phyloP scores from a whole-genome alignment of 2,888 invertebrate genomes.

The Priocnemis perturbator region DNA sequence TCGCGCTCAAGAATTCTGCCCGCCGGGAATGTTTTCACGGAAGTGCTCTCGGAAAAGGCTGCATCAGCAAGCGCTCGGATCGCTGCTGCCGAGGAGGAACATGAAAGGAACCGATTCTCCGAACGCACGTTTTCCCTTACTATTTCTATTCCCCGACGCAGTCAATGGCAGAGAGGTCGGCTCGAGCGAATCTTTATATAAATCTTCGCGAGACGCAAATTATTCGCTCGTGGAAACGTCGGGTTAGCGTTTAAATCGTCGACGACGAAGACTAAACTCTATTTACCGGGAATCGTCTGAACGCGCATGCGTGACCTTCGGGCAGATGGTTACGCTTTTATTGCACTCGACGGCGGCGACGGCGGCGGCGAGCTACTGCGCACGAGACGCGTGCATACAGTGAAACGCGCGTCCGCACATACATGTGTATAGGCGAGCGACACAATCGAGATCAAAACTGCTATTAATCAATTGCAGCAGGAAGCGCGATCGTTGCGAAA shows the following conservation, averaged over 20 bases:
- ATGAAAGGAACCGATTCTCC: too few species aligned
- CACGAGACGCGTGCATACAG: constrained; percentile 8
- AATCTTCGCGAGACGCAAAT: constrained; percentile 22
- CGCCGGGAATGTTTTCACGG: too few species aligned
- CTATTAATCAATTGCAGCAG: constrained; percentile 68
- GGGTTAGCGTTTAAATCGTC: neutral
- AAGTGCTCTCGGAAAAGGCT: too few species aligned
- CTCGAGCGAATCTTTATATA: neutral
- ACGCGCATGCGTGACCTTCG: constrained; percentile 16
- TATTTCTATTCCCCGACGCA: too few species aligned
- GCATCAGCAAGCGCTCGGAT: too few species aligned
- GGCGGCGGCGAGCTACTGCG: constrained; percentile 14
- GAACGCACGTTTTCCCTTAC: too few species aligned
- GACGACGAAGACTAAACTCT: constrained; percentile 6
- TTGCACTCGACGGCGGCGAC: constrained; percentile 19
- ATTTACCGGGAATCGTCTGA: constrained; percentile 12
- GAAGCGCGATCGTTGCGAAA: constrained; percentile 65
- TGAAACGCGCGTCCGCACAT: neutral
- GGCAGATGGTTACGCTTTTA: constrained; percentile 16
- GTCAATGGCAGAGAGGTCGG: too few species aligned
- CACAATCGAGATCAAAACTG: constrained; percentile 20
- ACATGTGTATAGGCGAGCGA: too few species aligned
- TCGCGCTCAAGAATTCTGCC: too few species aligned
- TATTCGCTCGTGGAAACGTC: constrained; percentile 17
- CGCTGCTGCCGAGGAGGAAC: too few species aligned